Evolutionary conservation across 2,888 invertebrate genomes (phyloP), one percentile per base, ranked within the genome.

Genomic region (Xestia ashworthii): DNA sequence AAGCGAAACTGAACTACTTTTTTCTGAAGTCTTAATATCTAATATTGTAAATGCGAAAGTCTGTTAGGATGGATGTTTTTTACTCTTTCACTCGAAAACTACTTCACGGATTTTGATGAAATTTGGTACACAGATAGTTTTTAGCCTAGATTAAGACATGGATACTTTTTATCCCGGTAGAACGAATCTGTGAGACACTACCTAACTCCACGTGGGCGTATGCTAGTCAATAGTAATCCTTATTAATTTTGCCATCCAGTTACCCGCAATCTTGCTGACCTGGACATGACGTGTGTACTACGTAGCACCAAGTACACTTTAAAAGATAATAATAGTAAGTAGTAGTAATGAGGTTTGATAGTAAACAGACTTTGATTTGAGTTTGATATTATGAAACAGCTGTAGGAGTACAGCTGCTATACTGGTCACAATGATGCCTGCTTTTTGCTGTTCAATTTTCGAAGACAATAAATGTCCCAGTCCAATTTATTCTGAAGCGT

Each of bases 401-500:
- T 32, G 32, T 3, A 32, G 32, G 32, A 32, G 32, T 32, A 32
- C 32, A 62, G 60, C 19, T 9, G 32, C 8, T 44, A 65, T n/a
- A 44, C 16, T 25, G 8, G n/a, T 9, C 65, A 44, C n/a, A 65
- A 16, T 11, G 1, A n/a, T 65, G n/a, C 9, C 14, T 8, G 9
- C 65, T 16, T 44, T 25, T 25, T n/a, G 65, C 44, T 14, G 38
- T 53, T 76, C 0, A 19, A 25, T 44, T 58, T 78, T 66, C 19
- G 19, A 53, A 53, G 44, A 53, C 78, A 32, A 38, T 44, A 76
- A 55, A 9, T 66, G 78, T 77, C 44, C 50, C 44, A 50, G 38
- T 50, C 38, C 78, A 83, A 78, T 78, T 66, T 77, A 78, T 50
- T 65, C 65, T 62, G 50, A 65, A 62, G 41, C 48, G 46, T n/a